Evolutionary conservation across 2,888 invertebrate species (phyloP), one percentile per base, ranked within the genome.

Genomic region (Lordiphosa andalusiaca): DNA sequence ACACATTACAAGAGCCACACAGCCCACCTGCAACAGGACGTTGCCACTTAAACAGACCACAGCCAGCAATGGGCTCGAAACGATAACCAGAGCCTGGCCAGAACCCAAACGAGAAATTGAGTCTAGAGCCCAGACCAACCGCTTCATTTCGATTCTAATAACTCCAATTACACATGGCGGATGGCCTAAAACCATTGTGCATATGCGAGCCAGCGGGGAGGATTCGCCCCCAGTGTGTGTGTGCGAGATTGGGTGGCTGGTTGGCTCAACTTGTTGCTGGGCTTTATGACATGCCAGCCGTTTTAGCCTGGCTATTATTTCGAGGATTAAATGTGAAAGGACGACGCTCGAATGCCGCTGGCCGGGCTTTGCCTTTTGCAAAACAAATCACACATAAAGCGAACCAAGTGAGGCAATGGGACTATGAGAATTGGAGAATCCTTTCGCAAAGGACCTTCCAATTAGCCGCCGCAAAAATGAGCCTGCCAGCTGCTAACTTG

Each of bases 261-360:
- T 44, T 59, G 77, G 85, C 71, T 85, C 73, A 80, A 80, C 85
- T 85, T 80, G 80, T 80, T 80, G 80, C 80, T 50, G 69, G 71
- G 67, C 69, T 85, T 80, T 80, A 84, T 80, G 85, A 68, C 68
- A 75, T 70, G 71, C 66, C 83, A 66, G 53, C 65, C 68, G 56
- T 41, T 80, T 71, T 83, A 85, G 83, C 84, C 81, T 59, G 62
- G 84, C 85, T 85, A 81, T 81, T 81, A 81, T 85, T 80, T 85
- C 84, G 69, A 68, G 85, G 81, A 85, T 80, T 85, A 85, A 61
- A 76, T 80, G 69, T 57, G 68, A 83, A 73, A 66, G 81, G 69
- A 68, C 69, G 66, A 65, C 83, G 71, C 71, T 67, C 68, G 71
- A 49, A 55, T 70, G 65, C 65, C 63, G 36, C 42, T 39, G 71